Evolutionary conservation across 2,797 vertebrate genomes (phyloP).

Genomic region (Rhinoraja longicauda): DNA sequence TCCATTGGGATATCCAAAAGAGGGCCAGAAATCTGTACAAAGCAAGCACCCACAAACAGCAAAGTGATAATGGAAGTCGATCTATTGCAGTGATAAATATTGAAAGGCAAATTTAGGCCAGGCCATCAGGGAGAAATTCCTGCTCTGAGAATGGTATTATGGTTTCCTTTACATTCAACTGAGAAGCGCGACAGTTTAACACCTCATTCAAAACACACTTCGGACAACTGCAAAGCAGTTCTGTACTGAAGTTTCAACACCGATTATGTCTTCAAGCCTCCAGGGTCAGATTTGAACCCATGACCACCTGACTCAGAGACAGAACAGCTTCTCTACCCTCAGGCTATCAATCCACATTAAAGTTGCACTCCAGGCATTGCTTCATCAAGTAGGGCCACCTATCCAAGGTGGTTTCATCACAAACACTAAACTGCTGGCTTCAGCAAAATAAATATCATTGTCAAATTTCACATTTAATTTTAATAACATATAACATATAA

Average conservation of each 20-base stretch:
- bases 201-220: neutral
- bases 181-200: neutral
- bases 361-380: neutral
- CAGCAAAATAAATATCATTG: neutral
- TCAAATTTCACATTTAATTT: neutral
- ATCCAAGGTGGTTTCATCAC: neutral
- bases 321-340: neutral
- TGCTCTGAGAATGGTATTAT: neutral
- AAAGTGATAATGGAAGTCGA: neutral
- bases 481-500: too few relatives aligned
- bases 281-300: neutral
- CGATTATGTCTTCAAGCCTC: neutral
- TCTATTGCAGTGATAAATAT: neutral
- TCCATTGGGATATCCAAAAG: neutral
- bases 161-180: neutral
- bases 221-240: too few relatives aligned
- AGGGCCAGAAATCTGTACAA: neutral
- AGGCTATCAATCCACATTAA: neutral
- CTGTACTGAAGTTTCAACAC: neutral
- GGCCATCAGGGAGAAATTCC: neutral
- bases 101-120: neutral
- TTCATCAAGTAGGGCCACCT: neutral
- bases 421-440: neutral
- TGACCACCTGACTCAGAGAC: neutral
- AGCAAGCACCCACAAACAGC: neutral